phyloP scores from a whole-genome alignment of 2,113 vertebrate species.

The Aix galericulata region DNA sequence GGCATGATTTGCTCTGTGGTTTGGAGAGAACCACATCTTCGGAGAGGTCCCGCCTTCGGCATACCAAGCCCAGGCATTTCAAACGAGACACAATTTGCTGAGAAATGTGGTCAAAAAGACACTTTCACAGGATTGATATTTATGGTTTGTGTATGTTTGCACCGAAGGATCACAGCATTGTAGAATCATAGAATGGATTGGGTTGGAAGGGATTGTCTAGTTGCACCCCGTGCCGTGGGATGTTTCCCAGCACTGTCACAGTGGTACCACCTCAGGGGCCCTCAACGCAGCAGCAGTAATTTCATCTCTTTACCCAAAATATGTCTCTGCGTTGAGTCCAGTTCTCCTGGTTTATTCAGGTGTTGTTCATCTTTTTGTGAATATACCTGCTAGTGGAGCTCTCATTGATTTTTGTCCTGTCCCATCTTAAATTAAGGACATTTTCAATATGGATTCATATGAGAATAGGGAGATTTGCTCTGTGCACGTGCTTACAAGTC shows the following conservation, averaged over 20 bases:
- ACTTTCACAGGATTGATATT: not conserved
- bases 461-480: not conserved
- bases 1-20: conserved; percentile 42
- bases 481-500: not conserved
- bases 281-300: not conserved
- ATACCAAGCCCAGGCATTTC: not conserved
- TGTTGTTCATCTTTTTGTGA: not conserved
- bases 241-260: not conserved
- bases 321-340: not conserved
- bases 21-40: conserved; percentile 46
- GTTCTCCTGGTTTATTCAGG: not conserved
- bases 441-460: not conserved
- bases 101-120: not conserved
- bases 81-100: not conserved
- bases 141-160: not conserved
- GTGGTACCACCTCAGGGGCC: not conserved
- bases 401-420: not conserved
- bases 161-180: not conserved
- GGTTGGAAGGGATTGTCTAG: not conserved
- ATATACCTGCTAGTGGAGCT: not conserved
- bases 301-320: not conserved
- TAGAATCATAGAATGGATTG: not conserved
- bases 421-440: not conserved
- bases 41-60: not conserved
- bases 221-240: not conserved